Conservation (phyloP, 2,113 vertebrate genomes). For the Gobius niger region DNA sequence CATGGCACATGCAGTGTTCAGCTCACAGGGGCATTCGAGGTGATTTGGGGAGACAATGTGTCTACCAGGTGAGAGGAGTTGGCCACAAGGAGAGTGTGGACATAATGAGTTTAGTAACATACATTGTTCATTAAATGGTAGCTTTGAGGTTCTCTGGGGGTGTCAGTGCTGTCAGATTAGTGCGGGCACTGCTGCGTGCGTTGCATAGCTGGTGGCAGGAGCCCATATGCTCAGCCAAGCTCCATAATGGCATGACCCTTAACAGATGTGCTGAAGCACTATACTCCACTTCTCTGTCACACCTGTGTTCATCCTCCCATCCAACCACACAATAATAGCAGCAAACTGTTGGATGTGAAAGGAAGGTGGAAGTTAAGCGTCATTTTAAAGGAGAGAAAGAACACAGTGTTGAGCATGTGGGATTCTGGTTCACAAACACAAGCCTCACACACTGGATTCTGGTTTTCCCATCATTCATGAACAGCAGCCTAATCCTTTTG, state of each 20-base stretch:
- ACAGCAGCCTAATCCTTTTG: too few relatives aligned
- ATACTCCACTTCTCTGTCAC: conserved; percentile 46
- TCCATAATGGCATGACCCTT: conserved; percentile 67
- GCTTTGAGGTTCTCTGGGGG: conserved; percentile 66
- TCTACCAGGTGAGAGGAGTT: conserved; percentile 37
- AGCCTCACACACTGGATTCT: neutral
- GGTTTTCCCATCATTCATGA: too few relatives aligned
- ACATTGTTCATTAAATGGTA: conserved; percentile 70
- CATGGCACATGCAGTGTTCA: neutral
- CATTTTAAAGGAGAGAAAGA: conserved; percentile 5
- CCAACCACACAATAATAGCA: conserved; percentile 39
- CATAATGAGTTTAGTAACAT: conserved; percentile 70
- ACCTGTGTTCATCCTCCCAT: conserved; percentile 58
- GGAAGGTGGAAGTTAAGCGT: conserved; percentile 2
- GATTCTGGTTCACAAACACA: neutral
- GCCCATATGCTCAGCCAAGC: conserved; percentile 68
- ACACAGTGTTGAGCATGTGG: neutral
- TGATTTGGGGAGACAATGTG: conserved; percentile 16
- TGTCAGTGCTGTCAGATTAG: conserved; percentile 71
- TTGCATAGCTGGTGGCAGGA: conserved; percentile 41
- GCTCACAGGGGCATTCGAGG: conserved; percentile 23
- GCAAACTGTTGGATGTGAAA: conserved; percentile 40
- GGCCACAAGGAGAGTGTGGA: conserved; percentile 52
- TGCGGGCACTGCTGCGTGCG: conserved; percentile 61
- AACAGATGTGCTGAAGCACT: conserved; percentile 68